Evolutionary conservation across 2,797 vertebrate species (phyloP).

Genomic region (Spinus pinus): DNA sequence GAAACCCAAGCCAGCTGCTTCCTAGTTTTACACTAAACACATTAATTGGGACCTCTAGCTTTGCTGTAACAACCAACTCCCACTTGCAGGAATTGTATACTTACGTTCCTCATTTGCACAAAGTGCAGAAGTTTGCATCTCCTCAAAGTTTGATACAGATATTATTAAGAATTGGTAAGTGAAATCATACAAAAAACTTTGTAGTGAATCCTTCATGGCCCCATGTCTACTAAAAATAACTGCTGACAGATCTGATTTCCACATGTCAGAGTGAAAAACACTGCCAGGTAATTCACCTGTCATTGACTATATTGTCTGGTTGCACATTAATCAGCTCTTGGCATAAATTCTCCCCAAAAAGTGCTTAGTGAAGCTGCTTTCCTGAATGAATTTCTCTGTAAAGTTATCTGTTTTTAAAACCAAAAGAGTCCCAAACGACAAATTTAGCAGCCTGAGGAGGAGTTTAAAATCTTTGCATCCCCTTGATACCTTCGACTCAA

Average conservation of each 20-base stretch:
- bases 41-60: neutral
- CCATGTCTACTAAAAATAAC: neutral
- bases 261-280: neutral
- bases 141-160: neutral
- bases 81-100: neutral
- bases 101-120: neutral
- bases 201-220: neutral
- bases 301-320: neutral
- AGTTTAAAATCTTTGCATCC: neutral
- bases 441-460: neutral
- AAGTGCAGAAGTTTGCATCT: neutral
- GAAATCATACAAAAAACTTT: neutral
- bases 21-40: conserved; percentile 38
- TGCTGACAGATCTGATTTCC: neutral
- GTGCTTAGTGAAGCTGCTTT: neutral
- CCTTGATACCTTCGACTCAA: neutral
- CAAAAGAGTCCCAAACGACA: neutral
- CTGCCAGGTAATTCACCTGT: neutral
- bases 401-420: neutral
- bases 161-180: neutral
- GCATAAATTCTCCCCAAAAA: neutral
- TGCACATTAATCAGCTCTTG: neutral
- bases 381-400: neutral
- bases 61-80: neutral
- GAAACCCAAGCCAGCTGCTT: conserved; percentile 42